Base-by-base conservation (phyloP, 2,113 vertebrate genomes). In the Platysteira castanea region DNA sequence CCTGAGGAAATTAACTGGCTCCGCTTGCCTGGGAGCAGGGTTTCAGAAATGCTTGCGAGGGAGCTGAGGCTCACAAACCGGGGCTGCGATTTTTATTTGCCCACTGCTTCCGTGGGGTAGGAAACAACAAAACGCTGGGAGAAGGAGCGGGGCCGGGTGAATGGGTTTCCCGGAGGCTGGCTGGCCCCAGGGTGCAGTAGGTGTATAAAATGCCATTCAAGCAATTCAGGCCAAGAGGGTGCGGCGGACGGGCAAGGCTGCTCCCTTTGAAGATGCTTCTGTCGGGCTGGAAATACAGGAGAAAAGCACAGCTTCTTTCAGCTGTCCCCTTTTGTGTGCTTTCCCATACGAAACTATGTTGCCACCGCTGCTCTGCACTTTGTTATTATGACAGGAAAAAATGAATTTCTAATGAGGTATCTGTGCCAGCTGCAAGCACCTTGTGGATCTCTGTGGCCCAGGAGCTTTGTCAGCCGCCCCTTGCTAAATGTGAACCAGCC, bases 381-480 rank as follows among this genome's bases (percentile, higher is more conserved):
- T 98, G 98, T 98, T 98, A 98, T 98, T 98, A 98, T 98, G 98
- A 98, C 98, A 98, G 97, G 97, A 98, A 98, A 98, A 98, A 98
- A 98, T 98, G 97, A 98, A 98, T 98, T 98, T 98, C 98, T 98
- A 98, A 98, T 98, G 98, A 97, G 97, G 90, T 97, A 96, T 98
- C 97, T 98, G 97, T 97, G 96, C 98, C 98, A 98, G 98, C 98
- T 98, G 98, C 97, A 97, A 97, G 96, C 94, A 98, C 96, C 96
- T 96, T 97, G 95, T 74, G 98, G 95, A 63, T 97, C 96, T 97
- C 97, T 46, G 13, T 93, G 90, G 96, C 90, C 89, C 95, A 90
- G 74, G 83, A 97, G 97, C 87, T 96, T 96, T 96, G 92, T 96
- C 93, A 95, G 96, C 84, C 86, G 50, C 87, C 93, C 84, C 79